phyloP scores from a whole-genome alignment of 1,140 invertebrate species.

The Bombyx mori region ASM3026992v2 NC_085117.1:9173001-9173500 shows the following conservation, averaged over 20 bases:
- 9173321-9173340: constrained; percentile 18
- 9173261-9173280: constrained; percentile 24
- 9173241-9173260: constrained; percentile 1
- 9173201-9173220: background rate
- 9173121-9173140: too few relatives aligned
- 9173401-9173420: constrained; percentile 11
- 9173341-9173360: constrained; percentile 26
- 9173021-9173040: too few relatives aligned
- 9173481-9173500: constrained; percentile 10
- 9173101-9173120: too few relatives aligned
- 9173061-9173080: too few relatives aligned
- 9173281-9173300: constrained; percentile 14
- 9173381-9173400: constrained; percentile 27
- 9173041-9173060: too few relatives aligned
- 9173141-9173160: too few relatives aligned
- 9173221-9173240: background rate
- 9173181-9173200: too few relatives aligned
- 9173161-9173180: too few relatives aligned
- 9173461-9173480: constrained; percentile 11
- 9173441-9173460: constrained; percentile 6
- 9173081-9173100: too few relatives aligned
- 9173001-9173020: too few relatives aligned
- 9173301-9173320: constrained; percentile 27
- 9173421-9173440: constrained; percentile 5
- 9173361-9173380: constrained; percentile 34